Percentiles rank a stretch among this genome's conserved stretches.
These are phyloP conservation scores for Peromyscus attwateri DNA, from an alignment of 2,797 vertebrate species.

Conservation along the genomic window DNA sequence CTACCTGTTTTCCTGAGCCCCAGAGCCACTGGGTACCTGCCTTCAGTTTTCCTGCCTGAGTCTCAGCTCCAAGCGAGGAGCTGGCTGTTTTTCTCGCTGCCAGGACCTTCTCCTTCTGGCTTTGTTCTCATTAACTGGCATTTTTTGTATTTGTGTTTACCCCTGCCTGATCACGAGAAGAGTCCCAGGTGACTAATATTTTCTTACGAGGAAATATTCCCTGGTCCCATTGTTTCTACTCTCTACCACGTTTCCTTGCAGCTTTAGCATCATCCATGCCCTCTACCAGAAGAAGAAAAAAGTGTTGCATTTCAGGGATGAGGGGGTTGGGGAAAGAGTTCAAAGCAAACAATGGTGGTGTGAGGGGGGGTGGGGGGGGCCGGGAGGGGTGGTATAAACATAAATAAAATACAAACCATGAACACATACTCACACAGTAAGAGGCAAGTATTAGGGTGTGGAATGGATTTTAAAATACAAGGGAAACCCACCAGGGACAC, in stretches of 20 bases:
- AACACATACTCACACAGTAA: neutral
- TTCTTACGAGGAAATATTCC: conserved; percentile 41
- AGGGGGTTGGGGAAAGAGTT: neutral
- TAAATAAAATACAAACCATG: neutral
- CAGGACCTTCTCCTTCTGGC: neutral
- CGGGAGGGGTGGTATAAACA: too few relatives aligned
- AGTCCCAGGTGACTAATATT: conserved; percentile 22
- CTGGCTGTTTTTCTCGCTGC: neutral
- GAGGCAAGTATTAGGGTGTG: neutral
- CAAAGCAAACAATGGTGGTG: neutral
- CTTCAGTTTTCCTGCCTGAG: neutral
- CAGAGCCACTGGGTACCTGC: neutral
- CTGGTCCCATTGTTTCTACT: neutral
- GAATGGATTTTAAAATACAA: neutral
- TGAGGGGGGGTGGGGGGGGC: too few relatives aligned
- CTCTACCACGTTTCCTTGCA: neutral
- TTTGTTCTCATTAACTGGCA: conserved; percentile 28
- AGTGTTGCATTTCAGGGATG: neutral
- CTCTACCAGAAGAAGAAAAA: neutral
- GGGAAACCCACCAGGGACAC: neutral
- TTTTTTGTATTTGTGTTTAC: conserved; percentile 49
- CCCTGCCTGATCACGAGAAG: conserved; percentile 15
- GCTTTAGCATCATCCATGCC: neutral
- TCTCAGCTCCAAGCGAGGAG: neutral
- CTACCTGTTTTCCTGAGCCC: conserved; percentile 69